Base-by-base conservation (phyloP, 2,797 vertebrate species). In the Anguilla marmorata region DNA sequence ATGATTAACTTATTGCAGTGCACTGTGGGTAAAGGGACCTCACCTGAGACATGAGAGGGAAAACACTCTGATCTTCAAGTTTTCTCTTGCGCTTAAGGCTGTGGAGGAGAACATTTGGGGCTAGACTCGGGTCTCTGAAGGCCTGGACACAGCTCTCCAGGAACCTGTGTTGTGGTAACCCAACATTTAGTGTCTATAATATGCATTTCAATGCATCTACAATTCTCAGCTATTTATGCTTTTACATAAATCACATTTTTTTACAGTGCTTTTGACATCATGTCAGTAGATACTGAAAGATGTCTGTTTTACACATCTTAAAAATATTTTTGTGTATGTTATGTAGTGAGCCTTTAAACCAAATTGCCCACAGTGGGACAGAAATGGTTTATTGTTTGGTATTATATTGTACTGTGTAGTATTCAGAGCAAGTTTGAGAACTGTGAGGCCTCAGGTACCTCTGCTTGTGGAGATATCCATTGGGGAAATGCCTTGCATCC, bases 41-140 rank as follows among this genome's bases (percentile, higher is more conserved):
- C 93, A 99, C 98, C 96, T 94, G 94, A 21, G 90, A 92, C 92
- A 97, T 93, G 82, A 97, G 97, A 45, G 93, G 95, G 94, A 97
- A 97, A 0, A 95, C 92, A 6, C 89, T 90, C 89, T 95, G 95
- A 0, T 96, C 95, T 91, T 95, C 95, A 1, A 93, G 95, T 14
- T 96, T 95, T 48, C 96, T 91, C 88, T 97, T 97, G 89, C 98
- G 96, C 93, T 98, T 99, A 95, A 98, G 94, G 90, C 94, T 97
- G 95, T 95, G 97, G 90, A 95, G 92, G 85, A 97, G 93, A 89
- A 95, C 94, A 80, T 95, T 89, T 91, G 95, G 92, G 66, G 95
- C 95, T 0, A 97, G 96, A 92, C 95, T 97, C 92, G 97, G 91
- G 50, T 98, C 97, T 92, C 96, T 96, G 91, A 95, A 96, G 87